Evolutionary conservation across 2,888 invertebrate species (phyloP).

Genomic region (Cosmopolites sordidus): DNA sequence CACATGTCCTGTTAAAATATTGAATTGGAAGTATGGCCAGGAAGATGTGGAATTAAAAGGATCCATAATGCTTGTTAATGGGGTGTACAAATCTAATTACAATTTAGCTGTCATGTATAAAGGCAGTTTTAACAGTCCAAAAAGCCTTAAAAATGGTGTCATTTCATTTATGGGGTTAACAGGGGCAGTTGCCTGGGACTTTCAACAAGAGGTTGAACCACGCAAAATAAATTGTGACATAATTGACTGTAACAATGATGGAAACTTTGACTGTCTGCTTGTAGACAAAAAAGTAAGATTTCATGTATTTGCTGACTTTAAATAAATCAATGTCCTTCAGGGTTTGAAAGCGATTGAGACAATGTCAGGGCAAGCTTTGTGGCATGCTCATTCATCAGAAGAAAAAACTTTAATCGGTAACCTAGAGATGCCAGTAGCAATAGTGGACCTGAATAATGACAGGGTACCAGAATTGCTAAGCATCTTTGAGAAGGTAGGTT

Average conservation of each 20-base stretch:
- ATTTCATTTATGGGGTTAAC: slow-evolving; percentile 30
- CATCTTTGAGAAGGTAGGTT: slow-evolving; percentile 47
- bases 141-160: slow-evolving; percentile 47
- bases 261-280: slow-evolving; percentile 69
- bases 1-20: slow-evolving; percentile 62
- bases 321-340: slow-evolving; percentile 11
- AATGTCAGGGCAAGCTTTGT: slow-evolving; percentile 56
- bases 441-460: slow-evolving; percentile 71
- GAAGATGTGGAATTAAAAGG: slow-evolving; percentile 67
- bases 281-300: slow-evolving; percentile 56
- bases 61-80: slow-evolving; percentile 64
- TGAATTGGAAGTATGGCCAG: slow-evolving; percentile 65
- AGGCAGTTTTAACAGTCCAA: slow-evolving; percentile 60
- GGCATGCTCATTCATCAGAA: slow-evolving; percentile 58
- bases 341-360: slow-evolving; percentile 62
- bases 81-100: slow-evolving; percentile 59
- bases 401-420: slow-evolving; percentile 54
- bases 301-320: neutral
- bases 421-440: slow-evolving; percentile 64
- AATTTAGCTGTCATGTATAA: slow-evolving; percentile 72
- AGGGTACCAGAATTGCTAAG: slow-evolving; percentile 65
- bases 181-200: slow-evolving; percentile 71
- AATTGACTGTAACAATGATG: slow-evolving; percentile 69
- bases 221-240: slow-evolving; percentile 69
- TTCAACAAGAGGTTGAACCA: slow-evolving; percentile 64